Evolutionary conservation across 1,140 invertebrate species (phyloP).

Genomic region (Charaxes varanes): DNA sequence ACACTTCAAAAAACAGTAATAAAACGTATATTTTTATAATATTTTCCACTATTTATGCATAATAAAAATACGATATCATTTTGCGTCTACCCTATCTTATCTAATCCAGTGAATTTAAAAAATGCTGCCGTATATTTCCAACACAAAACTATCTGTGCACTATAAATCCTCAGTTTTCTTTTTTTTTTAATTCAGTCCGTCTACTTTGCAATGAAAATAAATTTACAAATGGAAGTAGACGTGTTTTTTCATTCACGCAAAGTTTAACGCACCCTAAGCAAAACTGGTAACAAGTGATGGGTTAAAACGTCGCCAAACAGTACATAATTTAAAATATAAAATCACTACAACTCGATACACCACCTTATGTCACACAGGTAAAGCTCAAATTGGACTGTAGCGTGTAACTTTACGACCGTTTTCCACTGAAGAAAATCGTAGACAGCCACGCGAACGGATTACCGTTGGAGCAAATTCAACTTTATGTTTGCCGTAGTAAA

Average conservation of each 20-base stretch:
- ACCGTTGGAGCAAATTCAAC: slow-evolving; percentile 8
- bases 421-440: slow-evolving; percentile 1
- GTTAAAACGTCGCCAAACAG: slow-evolving; percentile 24
- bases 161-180: slow-evolving; percentile 1
- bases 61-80: too few relatives aligned
- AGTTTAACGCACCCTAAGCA: slow-evolving; percentile 32
- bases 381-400: slow-evolving; percentile 6
- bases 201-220: slow-evolving; percentile 13
- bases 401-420: slow-evolving; percentile 10
- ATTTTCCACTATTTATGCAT: too few relatives aligned
- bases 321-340: slow-evolving; percentile 23
- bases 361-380: slow-evolving; percentile 11
- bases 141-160: too few relatives aligned
- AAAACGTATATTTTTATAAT: too few relatives aligned
- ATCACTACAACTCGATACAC: slow-evolving; percentile 4
- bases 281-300: slow-evolving; percentile 31
- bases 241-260: slow-evolving; percentile 22
- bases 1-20: too few relatives aligned
- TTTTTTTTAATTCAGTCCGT: slow-evolving; percentile 8
- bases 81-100: too few relatives aligned
- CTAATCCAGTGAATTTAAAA: too few relatives aligned
- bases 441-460: slow-evolving; percentile 16
- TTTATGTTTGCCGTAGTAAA: slow-evolving; percentile 13
- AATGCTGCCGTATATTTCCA: too few relatives aligned
- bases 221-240: slow-evolving; percentile 15